Evolutionary conservation across 2,888 invertebrate species (phyloP).

Genomic region (Unio pictorum): DNA sequence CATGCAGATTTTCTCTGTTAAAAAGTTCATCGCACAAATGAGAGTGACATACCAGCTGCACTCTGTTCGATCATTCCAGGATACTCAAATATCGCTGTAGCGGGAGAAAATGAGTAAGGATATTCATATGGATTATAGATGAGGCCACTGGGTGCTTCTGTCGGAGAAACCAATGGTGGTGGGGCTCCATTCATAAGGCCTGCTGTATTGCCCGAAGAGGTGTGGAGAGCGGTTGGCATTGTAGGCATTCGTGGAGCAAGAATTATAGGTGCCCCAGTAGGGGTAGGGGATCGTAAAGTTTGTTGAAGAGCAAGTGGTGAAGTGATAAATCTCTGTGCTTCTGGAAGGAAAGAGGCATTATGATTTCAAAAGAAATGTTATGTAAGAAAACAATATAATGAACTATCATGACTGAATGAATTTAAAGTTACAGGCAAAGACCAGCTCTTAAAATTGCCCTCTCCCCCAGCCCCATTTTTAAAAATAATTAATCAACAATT

Average conservation of each 20-base stretch:
- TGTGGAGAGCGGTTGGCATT: constrained; percentile 2
- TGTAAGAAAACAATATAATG: too few species aligned
- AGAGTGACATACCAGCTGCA: constrained; percentile 62
- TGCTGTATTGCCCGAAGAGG: constrained; percentile 36
- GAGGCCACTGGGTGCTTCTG: constrained; percentile 76
- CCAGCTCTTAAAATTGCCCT: too few species aligned
- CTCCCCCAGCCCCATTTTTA: too few species aligned
- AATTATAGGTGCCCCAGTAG: constrained; percentile 92
- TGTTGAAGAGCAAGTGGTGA: constrained; percentile 43
- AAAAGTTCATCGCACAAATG: constrained; percentile 35
- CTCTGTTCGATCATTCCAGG: constrained; percentile 57
- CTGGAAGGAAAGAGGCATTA: constrained; percentile 22
- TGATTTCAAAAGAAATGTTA: too few species aligned
- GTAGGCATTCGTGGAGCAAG: constrained; percentile 79
- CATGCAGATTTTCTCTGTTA: neutral
- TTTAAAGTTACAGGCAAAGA: too few species aligned
- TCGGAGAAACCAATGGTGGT: constrained; percentile 77
- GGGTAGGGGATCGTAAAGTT: constrained; percentile 77
- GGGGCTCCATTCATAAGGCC: constrained; percentile 68
- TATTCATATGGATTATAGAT: constrained; percentile 62
- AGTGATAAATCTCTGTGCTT: constrained; percentile 52
- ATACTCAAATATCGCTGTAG: constrained; percentile 57
- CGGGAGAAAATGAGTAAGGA: constrained; percentile 43
- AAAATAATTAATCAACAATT: too few species aligned
- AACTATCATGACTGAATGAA: too few species aligned